Conservation (phyloP, 2,797 vertebrate genomes). For the Pogonophryne albipinna region DNA sequence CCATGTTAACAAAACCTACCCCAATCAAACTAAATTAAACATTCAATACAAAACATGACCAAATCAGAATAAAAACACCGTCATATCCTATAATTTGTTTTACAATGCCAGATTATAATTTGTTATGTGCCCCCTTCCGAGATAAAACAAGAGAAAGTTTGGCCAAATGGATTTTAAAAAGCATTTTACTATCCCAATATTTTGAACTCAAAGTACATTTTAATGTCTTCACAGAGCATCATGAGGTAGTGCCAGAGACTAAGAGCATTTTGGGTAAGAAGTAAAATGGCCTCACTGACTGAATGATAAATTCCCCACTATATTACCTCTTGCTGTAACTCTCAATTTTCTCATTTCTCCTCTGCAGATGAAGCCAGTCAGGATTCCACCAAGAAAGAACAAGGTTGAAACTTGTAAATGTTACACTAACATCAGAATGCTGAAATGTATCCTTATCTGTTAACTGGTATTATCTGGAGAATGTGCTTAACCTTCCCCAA, state of each 20-base stretch:
- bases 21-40: too few relatives aligned
- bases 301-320: neutral
- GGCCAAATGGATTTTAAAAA: neutral
- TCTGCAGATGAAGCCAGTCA: conserved; percentile 59
- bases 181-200: neutral
- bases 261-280: conserved; percentile 63
- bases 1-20: too few relatives aligned
- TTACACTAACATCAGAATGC: neutral
- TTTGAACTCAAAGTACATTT: conserved; percentile 11
- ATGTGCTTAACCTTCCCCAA: conserved; percentile 10
- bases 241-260: conserved; percentile 45
- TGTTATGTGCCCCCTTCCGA: neutral
- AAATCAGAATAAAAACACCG: too few relatives aligned
- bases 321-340: conserved; percentile 4
- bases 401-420: conserved; percentile 56
- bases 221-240: conserved; percentile 56
- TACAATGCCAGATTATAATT: too few relatives aligned
- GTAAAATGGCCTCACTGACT: conserved; percentile 7
- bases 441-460: conserved; percentile 1
- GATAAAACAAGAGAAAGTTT: neutral
- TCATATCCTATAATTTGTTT: too few relatives aligned
- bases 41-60: too few relatives aligned
- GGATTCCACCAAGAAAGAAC: conserved; percentile 50
- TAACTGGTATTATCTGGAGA: neutral
- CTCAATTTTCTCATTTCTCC: conserved; percentile 1